Evolutionary conservation across 2,888 invertebrate species (phyloP).

Genomic region (Syritta pipiens): DNA sequence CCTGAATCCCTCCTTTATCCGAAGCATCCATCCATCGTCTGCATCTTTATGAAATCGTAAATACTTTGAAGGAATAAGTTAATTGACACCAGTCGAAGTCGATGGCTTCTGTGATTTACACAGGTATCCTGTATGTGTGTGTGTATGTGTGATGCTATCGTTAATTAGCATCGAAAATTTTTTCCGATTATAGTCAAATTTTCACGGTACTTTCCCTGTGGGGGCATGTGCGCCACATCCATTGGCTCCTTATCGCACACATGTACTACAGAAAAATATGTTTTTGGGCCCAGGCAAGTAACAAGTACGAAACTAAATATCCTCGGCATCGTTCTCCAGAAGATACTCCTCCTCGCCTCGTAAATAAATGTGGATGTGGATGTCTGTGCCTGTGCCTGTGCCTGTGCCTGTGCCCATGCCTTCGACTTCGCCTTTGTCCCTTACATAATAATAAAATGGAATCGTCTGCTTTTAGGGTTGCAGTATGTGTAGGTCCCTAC

Average conservation of each 20-base stretch:
- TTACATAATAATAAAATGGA: conserved; percentile 44
- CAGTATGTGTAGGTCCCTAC: conserved; percentile 26
- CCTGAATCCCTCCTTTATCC: no score
- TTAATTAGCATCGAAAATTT: conserved; percentile 33
- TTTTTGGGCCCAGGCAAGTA: conserved; percentile 14
- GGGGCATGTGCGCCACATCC: no score
- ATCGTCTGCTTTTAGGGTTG: conserved; percentile 50
- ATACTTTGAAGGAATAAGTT: conserved; percentile 44
- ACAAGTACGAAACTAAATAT: no score
- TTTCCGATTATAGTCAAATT: conserved; percentile 11
- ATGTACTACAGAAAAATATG: conserved; percentile 19
- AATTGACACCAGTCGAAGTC: conserved; percentile 39
- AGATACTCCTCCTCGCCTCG: no score
- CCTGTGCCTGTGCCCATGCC: no score
- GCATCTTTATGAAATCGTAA: conserved; percentile 57
- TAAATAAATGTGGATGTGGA: no score
- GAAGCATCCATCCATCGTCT: conserved; percentile 41
- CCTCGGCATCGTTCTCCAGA: no score
- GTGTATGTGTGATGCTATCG: no score
- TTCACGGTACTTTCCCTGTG: not conserved
- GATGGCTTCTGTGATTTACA: conserved; percentile 34
- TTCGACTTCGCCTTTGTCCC: conserved; percentile 59
- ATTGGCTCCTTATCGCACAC: not conserved
- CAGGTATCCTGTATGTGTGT: no score
- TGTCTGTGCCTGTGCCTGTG: no score